These are phyloP conservation scores for Crenuchus spilurus DNA, from an alignment of 2,797 vertebrate species.

Conservation along the genomic window DNA sequence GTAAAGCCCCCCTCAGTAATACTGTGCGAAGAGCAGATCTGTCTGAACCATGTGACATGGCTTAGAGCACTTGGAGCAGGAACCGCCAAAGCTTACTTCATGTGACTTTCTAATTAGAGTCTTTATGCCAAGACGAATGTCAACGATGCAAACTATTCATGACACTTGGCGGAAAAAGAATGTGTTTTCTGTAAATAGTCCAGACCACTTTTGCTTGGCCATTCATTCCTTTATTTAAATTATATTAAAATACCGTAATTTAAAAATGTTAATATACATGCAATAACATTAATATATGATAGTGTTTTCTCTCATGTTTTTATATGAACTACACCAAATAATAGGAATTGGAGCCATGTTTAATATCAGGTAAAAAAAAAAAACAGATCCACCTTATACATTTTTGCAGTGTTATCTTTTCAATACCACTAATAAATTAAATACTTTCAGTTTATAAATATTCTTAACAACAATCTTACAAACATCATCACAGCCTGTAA, in stretches of 20 bases:
- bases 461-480: too few species aligned
- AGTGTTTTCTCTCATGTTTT: background rate
- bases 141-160: conserved; percentile 51
- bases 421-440: too few species aligned
- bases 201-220: background rate
- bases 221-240: background rate
- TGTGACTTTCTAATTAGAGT: conserved; percentile 59
- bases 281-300: background rate
- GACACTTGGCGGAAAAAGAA: conserved; percentile 39
- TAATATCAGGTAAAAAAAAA: too few species aligned
- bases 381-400: too few species aligned
- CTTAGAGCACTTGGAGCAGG: conserved; percentile 50
- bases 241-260: background rate
- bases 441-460: too few species aligned
- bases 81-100: conserved; percentile 40
- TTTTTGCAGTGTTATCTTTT: too few species aligned
- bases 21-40: conserved; percentile 59
- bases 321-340: background rate
- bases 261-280: background rate
- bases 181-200: conserved; percentile 41
- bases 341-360: too few species aligned
- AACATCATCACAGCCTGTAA: too few species aligned
- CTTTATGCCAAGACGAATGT: conserved; percentile 42
- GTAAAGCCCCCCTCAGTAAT: conserved; percentile 60
- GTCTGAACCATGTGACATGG: conserved; percentile 50